Percentiles rank a stretch among this genome's conserved stretches.
phyloP scores from a whole-genome alignment of 2,888 invertebrate genomes.

The Schizaphis graminum region DNA sequence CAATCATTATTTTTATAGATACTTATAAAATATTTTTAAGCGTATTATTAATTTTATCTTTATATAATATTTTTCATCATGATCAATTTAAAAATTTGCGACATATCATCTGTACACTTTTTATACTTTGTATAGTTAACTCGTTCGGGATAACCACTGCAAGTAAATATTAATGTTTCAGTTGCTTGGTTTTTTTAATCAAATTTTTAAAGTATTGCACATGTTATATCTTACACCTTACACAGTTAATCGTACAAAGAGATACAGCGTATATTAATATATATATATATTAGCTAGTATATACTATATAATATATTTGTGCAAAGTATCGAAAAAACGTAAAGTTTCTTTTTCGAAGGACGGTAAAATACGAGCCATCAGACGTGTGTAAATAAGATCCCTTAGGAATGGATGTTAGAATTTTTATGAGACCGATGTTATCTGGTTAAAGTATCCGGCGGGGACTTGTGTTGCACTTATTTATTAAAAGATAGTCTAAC shows the following conservation, averaged over 20 bases:
- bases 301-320: constrained; percentile 7
- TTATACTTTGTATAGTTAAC: not conserved
- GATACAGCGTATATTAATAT: not conserved
- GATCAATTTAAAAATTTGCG: not conserved
- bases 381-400: constrained; percentile 49
- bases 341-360: constrained; percentile 26
- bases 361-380: constrained; percentile 26
- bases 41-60: constrained; percentile 18
- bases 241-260: not conserved
- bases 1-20: constrained; percentile 2
- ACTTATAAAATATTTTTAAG: not conserved
- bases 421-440: constrained; percentile 46
- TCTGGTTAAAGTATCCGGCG: constrained; percentile 39
- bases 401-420: constrained; percentile 41
- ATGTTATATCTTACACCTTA: not conserved
- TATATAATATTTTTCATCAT: not conserved
- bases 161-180: not conserved
- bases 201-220: constrained; percentile 11
- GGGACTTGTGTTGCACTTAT: constrained; percentile 36
- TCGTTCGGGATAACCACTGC: not conserved
- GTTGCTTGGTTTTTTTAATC: constrained; percentile 7
- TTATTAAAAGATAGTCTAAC: constrained; percentile 49
- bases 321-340: not conserved
- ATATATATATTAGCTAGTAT: not conserved
- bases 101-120: not conserved